Conservation (phyloP, 2,113 vertebrate species). For the Phyllostomus hastatus region DNA sequence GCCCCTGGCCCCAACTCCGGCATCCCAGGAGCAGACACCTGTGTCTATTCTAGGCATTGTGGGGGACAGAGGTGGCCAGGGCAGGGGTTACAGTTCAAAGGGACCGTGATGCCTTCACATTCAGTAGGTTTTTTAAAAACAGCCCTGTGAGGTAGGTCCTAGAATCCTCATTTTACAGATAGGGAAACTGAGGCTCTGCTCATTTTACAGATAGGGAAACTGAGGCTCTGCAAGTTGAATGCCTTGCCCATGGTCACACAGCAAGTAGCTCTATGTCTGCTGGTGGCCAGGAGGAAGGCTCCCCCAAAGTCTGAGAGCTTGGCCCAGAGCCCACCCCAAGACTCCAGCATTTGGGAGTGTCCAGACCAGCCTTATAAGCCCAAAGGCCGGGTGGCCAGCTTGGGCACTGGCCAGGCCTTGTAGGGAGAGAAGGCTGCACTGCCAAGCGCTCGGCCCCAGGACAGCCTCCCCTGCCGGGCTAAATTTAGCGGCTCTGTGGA, state of each 20-base stretch:
- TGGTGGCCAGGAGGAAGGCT: slow-evolving; percentile 38
- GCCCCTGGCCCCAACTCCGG: neutral
- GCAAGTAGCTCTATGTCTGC: neutral
- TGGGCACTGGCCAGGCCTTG: slow-evolving; percentile 57
- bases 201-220: slow-evolving; percentile 10
- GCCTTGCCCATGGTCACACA: neutral
- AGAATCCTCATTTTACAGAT: slow-evolving; percentile 21
- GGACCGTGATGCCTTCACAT: too few relatives aligned
- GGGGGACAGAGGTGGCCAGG: neutral
- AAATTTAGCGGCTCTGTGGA: slow-evolving; percentile 65
- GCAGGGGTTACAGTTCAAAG: neutral
- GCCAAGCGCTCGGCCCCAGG: slow-evolving; percentile 60
- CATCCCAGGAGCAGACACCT: neutral
- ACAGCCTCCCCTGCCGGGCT: slow-evolving; percentile 50
- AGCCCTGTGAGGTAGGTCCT: neutral
- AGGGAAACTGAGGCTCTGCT: neutral
- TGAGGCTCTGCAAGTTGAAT: neutral
- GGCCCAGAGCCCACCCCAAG: slow-evolving; percentile 44
- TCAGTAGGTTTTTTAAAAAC: neutral
- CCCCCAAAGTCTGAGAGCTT: slow-evolving; percentile 65
- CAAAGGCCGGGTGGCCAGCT: slow-evolving; percentile 52
- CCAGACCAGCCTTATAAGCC: slow-evolving; percentile 74
- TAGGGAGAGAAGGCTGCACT: slow-evolving; percentile 69
- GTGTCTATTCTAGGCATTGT: neutral
- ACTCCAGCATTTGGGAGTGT: slow-evolving; percentile 34